Percentiles rank a stretch among this genome's conserved stretches.
Evolutionary conservation across 2,888 invertebrate genomes (phyloP).

Genomic region (Thera obeliscata): DNA sequence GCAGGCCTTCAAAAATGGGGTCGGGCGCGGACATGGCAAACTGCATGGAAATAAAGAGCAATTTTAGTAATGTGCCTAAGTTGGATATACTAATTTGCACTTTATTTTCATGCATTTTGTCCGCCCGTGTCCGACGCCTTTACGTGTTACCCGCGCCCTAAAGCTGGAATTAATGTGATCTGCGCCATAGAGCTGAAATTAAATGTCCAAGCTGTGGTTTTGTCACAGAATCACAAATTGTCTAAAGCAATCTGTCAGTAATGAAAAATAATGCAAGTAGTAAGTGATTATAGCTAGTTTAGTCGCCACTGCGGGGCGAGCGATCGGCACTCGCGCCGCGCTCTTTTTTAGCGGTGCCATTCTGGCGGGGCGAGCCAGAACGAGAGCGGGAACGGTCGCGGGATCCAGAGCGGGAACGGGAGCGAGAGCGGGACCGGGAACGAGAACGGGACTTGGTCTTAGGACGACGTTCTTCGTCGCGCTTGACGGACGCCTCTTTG

Average conservation of each 20-base stretch:
- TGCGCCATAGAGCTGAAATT: too few relatives aligned
- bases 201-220: background rate
- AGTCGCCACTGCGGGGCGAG: conserved; percentile 78
- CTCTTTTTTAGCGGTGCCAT: conserved; percentile 63
- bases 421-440: conserved; percentile 60
- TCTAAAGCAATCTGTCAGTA: conserved; percentile 10
- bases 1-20: background rate
- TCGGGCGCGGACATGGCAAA: too few relatives aligned
- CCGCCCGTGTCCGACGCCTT: too few relatives aligned
- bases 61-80: too few relatives aligned
- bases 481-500: conserved; percentile 83
- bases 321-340: conserved; percentile 68
- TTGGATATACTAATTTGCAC: too few relatives aligned
- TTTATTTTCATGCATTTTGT: too few relatives aligned
- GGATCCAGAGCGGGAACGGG: conserved; percentile 60
- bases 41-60: too few relatives aligned
- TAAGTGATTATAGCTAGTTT: conserved; percentile 33
- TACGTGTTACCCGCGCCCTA: too few relatives aligned
- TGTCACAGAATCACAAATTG: conserved; percentile 4
- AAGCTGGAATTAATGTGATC: too few relatives aligned
- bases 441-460: conserved; percentile 71
- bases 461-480: conserved; percentile 69
- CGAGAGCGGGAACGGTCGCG: conserved; percentile 64
- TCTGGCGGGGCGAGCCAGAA: conserved; percentile 70
- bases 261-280: conserved; percentile 1